Base-by-base conservation (phyloP, 92 coral and sea anemone species). In the Epizoanthus illoricatus region DNA sequence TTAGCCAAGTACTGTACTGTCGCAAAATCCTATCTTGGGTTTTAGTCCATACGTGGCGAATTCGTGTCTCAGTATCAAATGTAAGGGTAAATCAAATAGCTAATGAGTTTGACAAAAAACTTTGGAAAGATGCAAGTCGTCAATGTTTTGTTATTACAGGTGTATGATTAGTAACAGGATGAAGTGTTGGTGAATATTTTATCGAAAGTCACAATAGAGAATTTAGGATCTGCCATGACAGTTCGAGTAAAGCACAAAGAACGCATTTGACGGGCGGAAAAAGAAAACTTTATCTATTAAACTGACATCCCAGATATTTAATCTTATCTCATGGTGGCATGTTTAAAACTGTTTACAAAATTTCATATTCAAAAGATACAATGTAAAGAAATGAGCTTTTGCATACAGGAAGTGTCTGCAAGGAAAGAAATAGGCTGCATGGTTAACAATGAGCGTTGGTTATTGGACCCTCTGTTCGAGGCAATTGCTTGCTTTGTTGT, bases 111-210 rank as follows among this genome's bases (percentile, higher is more conserved):
- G 59, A 18, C 70, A 62, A 76, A 60, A 24, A 60, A 60, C 33
- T 78, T 39, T 43, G 7, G 7, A 47, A 78, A 45, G 49, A 21
- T 45, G 12, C 82, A 17, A 78, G 19, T 76, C 81, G 63, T 42
- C 59, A 42, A 58, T 20, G 42, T 42, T 24, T 65, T 65, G 70
- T 65, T 65, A 23, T 62, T 39, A 62, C 82, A 78, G 82, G 60
- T 63, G 71, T 24, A 42, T n/a, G 7, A 62, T 76, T 62, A 62
- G 69, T 36, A 36, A 43, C 0, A 78, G 17, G 24, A 36, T 20
- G 67, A 76, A 33, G 54, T 78, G 43, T 13, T 58, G 47, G 41
- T 28, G 45, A 40, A 69, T 12, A 33, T 39, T 68, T 43, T 5
- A 20, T 78, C 39, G 33, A 17, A n/a, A 21, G 43, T 78, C 19